A percentile compares a stretch with the other conserved stretches of the same genome.
Evolutionary conservation across 2,888 invertebrate species (phyloP).

Genomic region (Ectemnius continuus): DNA sequence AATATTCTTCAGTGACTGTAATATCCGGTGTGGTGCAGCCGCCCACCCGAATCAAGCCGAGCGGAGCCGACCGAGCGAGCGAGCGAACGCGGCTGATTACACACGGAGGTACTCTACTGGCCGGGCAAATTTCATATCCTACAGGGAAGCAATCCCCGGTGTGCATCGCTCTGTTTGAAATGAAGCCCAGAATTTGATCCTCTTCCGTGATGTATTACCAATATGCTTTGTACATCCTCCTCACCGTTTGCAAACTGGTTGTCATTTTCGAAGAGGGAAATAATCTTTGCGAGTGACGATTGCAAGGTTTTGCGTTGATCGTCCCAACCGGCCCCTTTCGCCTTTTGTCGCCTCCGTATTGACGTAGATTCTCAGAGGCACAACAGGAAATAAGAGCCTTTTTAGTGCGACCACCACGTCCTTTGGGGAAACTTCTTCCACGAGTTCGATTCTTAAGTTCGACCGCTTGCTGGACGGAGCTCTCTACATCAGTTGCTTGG

Average conservation of each 20-base stretch:
- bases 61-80: neutral
- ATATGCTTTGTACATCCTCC: slow-evolving; percentile 4
- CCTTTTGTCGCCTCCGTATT: neutral
- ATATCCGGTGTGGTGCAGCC: slow-evolving; percentile 69
- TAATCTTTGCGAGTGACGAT: neutral
- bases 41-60: slow-evolving; percentile 39
- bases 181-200: slow-evolving; percentile 42
- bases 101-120: slow-evolving; percentile 47
- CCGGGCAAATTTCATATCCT: slow-evolving; percentile 49
- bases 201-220: slow-evolving; percentile 40
- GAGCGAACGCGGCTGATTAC: slow-evolving; percentile 42
- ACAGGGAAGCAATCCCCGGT: slow-evolving; percentile 34
- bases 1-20: slow-evolving; percentile 72
- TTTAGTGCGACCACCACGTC: neutral
- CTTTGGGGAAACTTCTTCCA: slow-evolving; percentile 1
- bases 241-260: neutral
- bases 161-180: slow-evolving; percentile 45
- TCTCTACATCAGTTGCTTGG: too few relatives aligned
- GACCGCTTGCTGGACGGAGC: too few relatives aligned
- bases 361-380: neutral
- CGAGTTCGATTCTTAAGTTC: neutral
- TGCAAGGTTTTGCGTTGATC: neutral
- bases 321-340: neutral
- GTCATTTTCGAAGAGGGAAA: neutral
- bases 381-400: slow-evolving; percentile 1